Percentiles rank a stretch among this genome's conserved stretches.
Conservation (phyloP, 2,113 vertebrate species). For the Poeciliopsis turrubarensis region DNA sequence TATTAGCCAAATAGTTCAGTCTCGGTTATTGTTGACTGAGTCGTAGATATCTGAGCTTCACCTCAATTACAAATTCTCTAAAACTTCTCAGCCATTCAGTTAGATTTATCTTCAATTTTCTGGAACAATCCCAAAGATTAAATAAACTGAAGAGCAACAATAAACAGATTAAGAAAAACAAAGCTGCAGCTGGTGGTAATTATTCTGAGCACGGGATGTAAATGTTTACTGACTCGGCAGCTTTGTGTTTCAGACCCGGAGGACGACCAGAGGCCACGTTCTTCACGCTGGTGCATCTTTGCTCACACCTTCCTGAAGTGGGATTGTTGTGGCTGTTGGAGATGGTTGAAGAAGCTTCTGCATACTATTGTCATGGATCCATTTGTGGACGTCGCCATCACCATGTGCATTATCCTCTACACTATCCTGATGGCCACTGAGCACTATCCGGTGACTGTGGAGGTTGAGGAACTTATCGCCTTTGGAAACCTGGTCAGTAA, state of each 20-base stretch:
- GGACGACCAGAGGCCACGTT: slow-evolving; percentile 87
- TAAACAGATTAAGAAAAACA: not conserved
- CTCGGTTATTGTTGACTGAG: no score
- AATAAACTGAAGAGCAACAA: not conserved
- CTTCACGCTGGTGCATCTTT: slow-evolving; percentile 89
- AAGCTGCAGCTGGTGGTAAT: not conserved
- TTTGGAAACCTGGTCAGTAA: slow-evolving; percentile 89
- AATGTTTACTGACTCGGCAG: not conserved
- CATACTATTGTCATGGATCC: slow-evolving; percentile 91
- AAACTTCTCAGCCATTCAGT: not conserved
- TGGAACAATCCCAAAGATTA: not conserved
- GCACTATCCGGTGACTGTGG: slow-evolving; percentile 89
- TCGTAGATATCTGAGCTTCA: not conserved
- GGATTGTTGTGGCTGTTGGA: slow-evolving; percentile 88
- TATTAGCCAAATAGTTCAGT: no score
- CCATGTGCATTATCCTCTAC: slow-evolving; percentile 95
- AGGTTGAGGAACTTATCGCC: slow-evolving; percentile 83
- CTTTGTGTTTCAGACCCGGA: slow-evolving; percentile 83
- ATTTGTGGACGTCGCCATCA: slow-evolving; percentile 94
- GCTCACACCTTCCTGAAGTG: slow-evolving; percentile 87
- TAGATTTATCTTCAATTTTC: not conserved
- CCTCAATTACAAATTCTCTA: not conserved
- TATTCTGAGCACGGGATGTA: not conserved
- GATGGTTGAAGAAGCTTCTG: slow-evolving; percentile 81
- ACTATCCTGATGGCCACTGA: slow-evolving; percentile 98